phyloP scores from a whole-genome alignment of 1,140 invertebrate genomes.

The Papilio dardanus region DNA sequence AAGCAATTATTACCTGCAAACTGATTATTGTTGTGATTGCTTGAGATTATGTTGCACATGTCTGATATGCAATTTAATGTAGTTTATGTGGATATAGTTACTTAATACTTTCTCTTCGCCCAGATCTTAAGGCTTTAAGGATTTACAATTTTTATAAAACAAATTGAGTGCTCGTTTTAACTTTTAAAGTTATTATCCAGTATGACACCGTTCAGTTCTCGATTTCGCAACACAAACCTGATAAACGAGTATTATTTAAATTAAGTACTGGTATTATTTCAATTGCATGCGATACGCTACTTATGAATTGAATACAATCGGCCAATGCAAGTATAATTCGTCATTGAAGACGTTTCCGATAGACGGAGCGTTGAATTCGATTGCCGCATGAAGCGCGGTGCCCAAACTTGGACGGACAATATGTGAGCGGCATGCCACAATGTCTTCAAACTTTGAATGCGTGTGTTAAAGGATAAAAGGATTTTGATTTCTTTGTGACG shows the following conservation, averaged over 20 bases:
- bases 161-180: not conserved
- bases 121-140: not conserved
- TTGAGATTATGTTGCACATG: not conserved
- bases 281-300: not conserved
- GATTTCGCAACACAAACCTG: not conserved
- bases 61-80: not conserved
- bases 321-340: slow-evolving; percentile 11
- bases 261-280: not conserved
- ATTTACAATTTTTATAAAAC: not conserved
- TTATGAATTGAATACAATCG: slow-evolving; percentile 12
- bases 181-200: not conserved
- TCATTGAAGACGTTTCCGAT: slow-evolving; percentile 14
- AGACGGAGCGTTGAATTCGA: not conserved
- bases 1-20: not conserved
- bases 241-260: slow-evolving; percentile 17
- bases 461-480: not conserved
- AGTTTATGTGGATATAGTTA: not conserved
- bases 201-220: not conserved
- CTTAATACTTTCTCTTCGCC: no score
- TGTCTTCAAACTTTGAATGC: not conserved
- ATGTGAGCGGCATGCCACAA: slow-evolving; percentile 29
- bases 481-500: not conserved
- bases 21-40: not conserved
- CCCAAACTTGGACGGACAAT: slow-evolving; percentile 26
- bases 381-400: not conserved